phyloP scores from a whole-genome alignment of 2,113 vertebrate species.

The Sebastes schlegelii region DNA sequence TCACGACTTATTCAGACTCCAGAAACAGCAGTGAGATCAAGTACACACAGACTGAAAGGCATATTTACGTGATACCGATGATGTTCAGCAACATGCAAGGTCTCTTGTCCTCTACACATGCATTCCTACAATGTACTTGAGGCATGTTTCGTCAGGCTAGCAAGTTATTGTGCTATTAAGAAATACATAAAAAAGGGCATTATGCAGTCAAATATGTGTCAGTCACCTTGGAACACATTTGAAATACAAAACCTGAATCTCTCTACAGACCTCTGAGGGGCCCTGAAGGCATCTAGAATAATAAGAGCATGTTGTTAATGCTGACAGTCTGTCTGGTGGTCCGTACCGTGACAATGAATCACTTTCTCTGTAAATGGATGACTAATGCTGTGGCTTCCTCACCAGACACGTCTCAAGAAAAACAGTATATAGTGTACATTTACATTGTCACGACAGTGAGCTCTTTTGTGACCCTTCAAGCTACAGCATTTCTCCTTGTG shows the following conservation, averaged over 20 bases:
- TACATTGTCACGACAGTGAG: not conserved
- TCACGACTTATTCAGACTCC: not conserved
- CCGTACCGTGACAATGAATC: not conserved
- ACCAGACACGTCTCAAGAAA: not conserved
- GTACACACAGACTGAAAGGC: not conserved
- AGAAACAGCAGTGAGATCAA: not conserved
- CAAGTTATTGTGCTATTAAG: not conserved
- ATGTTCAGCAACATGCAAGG: not conserved
- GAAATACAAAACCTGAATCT: not conserved
- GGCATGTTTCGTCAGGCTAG: not conserved
- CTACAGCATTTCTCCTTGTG: not conserved
- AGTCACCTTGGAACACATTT: not conserved
- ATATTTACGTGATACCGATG: not conserved
- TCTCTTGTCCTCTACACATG: not conserved
- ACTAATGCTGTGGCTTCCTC: not conserved
- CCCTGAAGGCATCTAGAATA: not conserved
- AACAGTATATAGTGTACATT: not conserved
- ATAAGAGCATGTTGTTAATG: not conserved
- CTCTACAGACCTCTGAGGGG: not conserved
- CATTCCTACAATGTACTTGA: not conserved
- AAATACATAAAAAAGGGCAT: not conserved
- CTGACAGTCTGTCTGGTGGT: not conserved
- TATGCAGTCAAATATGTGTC: not conserved
- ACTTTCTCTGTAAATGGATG: conserved; percentile 11
- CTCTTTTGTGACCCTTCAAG: not conserved